Evolutionary conservation across 2,113 vertebrate species (phyloP).

Genomic region (Nerophis lumbriciformis): DNA sequence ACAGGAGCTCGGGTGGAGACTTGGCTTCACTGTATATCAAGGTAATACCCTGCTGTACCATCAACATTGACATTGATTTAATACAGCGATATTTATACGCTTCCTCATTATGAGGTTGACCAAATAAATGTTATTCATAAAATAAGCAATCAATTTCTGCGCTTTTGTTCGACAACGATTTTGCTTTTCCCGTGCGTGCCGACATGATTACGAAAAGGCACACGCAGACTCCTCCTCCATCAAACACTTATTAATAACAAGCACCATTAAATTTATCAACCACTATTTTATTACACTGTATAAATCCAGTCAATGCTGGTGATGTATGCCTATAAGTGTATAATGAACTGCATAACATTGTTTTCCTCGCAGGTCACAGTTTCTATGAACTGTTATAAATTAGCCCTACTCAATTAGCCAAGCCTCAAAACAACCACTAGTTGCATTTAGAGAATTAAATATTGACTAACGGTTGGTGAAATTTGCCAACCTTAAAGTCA

Average conservation of each 20-base stretch:
- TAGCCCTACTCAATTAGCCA: constrained; percentile 46
- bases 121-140: background rate
- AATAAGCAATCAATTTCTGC: constrained; percentile 12
- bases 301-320: constrained; percentile 77
- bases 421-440: constrained; percentile 36
- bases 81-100: constrained; percentile 2
- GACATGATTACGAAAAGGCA: constrained; percentile 35
- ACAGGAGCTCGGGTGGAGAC: constrained; percentile 42
- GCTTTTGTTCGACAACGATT: constrained; percentile 15
- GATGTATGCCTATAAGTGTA: constrained; percentile 78
- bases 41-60: constrained; percentile 15
- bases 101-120: background rate
- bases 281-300: constrained; percentile 79
- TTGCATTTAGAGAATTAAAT: constrained; percentile 66
- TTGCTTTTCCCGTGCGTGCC: constrained; percentile 24
- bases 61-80: constrained; percentile 13
- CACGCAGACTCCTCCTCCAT: constrained; percentile 24
- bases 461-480: constrained; percentile 48
- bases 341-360: constrained; percentile 73
- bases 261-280: constrained; percentile 89
- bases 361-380: constrained; percentile 52
- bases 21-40: constrained; percentile 36
- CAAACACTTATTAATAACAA: constrained; percentile 78
- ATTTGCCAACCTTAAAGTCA: constrained; percentile 15
- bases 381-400: constrained; percentile 50